These are phyloP conservation scores for Thamnophis elegans DNA, from an alignment of 2,797 vertebrate genomes.

Conservation along the genomic window DNA sequence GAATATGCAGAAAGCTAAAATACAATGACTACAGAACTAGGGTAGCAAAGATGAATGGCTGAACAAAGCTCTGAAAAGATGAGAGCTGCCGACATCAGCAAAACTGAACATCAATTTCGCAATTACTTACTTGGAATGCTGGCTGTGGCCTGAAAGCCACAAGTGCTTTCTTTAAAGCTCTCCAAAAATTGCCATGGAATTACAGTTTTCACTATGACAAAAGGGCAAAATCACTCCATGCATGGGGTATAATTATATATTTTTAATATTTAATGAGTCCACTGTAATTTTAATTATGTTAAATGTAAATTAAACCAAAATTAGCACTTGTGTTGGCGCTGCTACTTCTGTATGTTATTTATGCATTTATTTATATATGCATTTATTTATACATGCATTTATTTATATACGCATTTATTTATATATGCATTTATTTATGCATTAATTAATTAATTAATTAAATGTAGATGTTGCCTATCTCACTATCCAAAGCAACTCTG, in stretches of 20 bases:
- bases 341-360: background rate
- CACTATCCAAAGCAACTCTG: background rate
- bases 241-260: background rate
- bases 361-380: no score
- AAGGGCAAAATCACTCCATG: background rate
- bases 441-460: no score
- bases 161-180: background rate
- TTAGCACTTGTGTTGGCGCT: background rate
- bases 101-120: background rate
- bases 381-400: no score
- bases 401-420: no score
- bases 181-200: background rate
- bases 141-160: background rate
- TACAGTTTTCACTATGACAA: background rate
- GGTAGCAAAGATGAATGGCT: background rate
- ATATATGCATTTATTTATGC: no score
- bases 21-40: background rate
- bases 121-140: background rate
- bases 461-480: background rate
- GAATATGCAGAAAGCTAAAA: background rate
- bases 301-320: background rate
- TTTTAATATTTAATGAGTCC: background rate
- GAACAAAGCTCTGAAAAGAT: background rate
- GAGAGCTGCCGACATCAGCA: background rate
- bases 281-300: background rate